phyloP scores from a whole-genome alignment of 1,140 invertebrate species.

The Phymastichus coffea region DNA sequence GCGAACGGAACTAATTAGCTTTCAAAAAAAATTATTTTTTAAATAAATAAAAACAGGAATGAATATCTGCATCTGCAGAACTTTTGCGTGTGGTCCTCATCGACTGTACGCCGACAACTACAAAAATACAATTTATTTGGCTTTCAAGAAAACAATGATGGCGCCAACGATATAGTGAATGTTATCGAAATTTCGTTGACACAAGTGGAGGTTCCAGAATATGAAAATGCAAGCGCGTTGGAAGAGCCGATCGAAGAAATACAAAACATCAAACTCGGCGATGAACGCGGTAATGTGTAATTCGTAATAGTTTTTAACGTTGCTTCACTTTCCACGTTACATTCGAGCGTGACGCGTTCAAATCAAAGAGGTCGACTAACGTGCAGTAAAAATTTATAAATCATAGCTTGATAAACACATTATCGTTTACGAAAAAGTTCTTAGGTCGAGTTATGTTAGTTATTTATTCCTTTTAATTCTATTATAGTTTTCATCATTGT shows the following conservation, averaged over 20 bases:
- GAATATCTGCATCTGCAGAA: conserved; percentile 12
- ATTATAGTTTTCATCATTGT: not conserved
- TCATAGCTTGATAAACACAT: too few species aligned
- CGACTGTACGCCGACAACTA: not conserved
- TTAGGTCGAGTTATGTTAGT: not conserved
- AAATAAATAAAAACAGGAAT: conserved; percentile 1
- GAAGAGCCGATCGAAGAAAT: not conserved
- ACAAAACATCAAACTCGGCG: not conserved
- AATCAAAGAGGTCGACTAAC: not conserved
- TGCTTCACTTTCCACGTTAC: not conserved
- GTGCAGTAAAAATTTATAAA: not conserved
- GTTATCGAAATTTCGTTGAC: not conserved
- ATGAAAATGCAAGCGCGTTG: not conserved
- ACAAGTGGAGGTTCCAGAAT: not conserved
- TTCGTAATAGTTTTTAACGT: not conserved
- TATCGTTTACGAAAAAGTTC: too few species aligned
- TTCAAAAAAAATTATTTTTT: not conserved
- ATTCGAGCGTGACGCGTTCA: not conserved
- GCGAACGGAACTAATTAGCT: not conserved
- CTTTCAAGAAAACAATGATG: not conserved
- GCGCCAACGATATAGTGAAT: not conserved
- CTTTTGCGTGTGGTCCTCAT: not conserved
- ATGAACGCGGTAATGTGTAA: not conserved
- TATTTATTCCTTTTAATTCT: not conserved
- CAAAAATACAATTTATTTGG: not conserved